These are phyloP conservation scores for Clarias gariepinus DNA, from an alignment of 2,113 vertebrate genomes.

Conservation along the genomic window DNA sequence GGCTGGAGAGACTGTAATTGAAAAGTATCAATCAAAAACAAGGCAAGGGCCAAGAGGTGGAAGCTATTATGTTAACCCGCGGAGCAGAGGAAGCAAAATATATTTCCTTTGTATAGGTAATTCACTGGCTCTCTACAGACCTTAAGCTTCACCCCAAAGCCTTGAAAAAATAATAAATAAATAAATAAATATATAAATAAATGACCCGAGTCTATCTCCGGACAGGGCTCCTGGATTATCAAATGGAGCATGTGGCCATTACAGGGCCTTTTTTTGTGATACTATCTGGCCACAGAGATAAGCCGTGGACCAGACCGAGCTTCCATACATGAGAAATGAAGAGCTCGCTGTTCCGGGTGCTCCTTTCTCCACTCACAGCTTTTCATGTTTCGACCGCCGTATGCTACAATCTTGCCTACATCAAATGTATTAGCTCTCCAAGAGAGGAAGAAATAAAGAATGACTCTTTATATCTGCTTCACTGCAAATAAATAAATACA, in stretches of 20 bases:
- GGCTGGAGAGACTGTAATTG: constrained; percentile 94
- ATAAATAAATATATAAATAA: constrained; percentile 51
- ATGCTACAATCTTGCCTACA: constrained; percentile 54
- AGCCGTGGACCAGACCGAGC: constrained; percentile 66
- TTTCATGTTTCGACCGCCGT: constrained; percentile 58
- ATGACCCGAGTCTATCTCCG: constrained; percentile 26
- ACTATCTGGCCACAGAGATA: constrained; percentile 72
- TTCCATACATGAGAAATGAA: constrained; percentile 78
- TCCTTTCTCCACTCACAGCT: constrained; percentile 41
- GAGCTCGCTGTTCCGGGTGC: constrained; percentile 61
- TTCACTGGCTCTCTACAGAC: constrained; percentile 69
- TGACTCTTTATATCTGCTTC: not conserved
- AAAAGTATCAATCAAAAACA: constrained; percentile 99
- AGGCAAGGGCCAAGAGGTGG: constrained; percentile 77
- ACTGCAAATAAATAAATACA: not conserved
- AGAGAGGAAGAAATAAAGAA: not conserved
- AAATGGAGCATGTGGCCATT: constrained; percentile 74
- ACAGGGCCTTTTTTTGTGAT: constrained; percentile 70
- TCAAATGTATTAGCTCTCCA: not conserved
- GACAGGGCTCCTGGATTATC: constrained; percentile 67
- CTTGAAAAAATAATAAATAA: constrained; percentile 56
- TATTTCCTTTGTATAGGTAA: constrained; percentile 76
- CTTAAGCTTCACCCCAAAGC: constrained; percentile 63
- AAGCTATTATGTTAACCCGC: constrained; percentile 78
- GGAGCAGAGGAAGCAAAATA: constrained; percentile 67